Evolutionary conservation across 2,888 invertebrate species (phyloP).

Genomic region (Ceriagrion tenellum): DNA sequence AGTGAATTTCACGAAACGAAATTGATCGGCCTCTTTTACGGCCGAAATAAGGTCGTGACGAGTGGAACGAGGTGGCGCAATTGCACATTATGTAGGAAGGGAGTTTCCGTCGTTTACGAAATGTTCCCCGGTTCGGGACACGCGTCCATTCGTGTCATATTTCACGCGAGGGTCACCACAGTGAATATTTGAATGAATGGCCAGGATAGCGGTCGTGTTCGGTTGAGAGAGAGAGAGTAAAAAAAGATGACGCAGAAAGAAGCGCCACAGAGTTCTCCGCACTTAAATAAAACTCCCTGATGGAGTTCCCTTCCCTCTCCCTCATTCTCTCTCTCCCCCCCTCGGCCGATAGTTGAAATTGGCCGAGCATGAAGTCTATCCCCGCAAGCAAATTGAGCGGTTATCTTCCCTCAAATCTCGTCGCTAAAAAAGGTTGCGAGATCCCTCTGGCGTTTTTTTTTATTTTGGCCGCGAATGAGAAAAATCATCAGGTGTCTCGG

Average conservation of each 20-base stretch:
- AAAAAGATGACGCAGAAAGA: not conserved
- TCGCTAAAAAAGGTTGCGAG: not conserved
- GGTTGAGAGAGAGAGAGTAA: not conserved
- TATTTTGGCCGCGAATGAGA: not conserved
- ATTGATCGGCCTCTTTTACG: too few relatives aligned
- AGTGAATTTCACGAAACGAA: too few relatives aligned
- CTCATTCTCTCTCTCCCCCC: not conserved
- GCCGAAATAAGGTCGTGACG: too few relatives aligned
- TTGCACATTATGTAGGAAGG: too few relatives aligned
- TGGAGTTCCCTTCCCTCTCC: not conserved
- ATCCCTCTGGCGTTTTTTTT: not conserved
- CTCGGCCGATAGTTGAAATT: not conserved
- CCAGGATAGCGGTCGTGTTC: not conserved
- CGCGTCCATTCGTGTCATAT: not conserved
- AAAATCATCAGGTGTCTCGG: slow-evolving; percentile 59
- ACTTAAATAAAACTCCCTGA: not conserved
- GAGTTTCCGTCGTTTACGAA: too few relatives aligned
- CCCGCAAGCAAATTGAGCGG: not conserved
- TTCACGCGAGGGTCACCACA: not conserved
- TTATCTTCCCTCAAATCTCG: not conserved
- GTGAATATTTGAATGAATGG: not conserved
- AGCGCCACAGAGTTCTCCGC: not conserved
- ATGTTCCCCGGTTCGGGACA: not conserved
- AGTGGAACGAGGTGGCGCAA: too few relatives aligned
- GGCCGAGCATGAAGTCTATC: not conserved